phyloP scores from a whole-genome alignment of 2,113 vertebrate genomes.

The Stigmatopora nigra region DNA sequence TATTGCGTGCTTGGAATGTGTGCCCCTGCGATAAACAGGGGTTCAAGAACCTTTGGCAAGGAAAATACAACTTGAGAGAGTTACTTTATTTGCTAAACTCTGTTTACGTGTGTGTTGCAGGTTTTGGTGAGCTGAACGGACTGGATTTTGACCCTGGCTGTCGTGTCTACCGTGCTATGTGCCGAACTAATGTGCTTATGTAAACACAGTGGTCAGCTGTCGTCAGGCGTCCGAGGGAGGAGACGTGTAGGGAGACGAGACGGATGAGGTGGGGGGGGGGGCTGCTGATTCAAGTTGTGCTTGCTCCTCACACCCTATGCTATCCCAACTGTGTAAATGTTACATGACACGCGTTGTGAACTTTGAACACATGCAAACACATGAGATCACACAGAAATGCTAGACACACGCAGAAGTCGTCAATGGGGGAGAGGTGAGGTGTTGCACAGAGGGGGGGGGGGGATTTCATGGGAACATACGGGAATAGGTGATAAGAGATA shows the following conservation, averaged over 20 bases:
- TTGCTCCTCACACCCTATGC: slow-evolving; percentile 14
- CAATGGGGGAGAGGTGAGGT: not conserved
- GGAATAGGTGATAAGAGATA: slow-evolving; percentile 12
- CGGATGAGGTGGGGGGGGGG: not conserved
- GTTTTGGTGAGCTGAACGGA: not conserved
- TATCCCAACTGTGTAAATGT: slow-evolving; percentile 24
- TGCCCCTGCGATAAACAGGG: not conserved
- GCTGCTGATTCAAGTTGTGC: slow-evolving; percentile 9
- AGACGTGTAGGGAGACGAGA: slow-evolving; percentile 7
- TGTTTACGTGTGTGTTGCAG: not conserved
- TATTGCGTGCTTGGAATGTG: not conserved
- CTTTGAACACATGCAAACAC: slow-evolving; percentile 20
- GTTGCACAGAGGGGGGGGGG: not conserved
- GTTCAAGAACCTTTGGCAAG: not conserved
- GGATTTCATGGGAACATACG: not conserved
- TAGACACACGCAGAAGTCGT: not conserved
- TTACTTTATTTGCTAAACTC: not conserved
- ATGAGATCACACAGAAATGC: not conserved
- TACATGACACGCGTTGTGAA: slow-evolving; percentile 29
- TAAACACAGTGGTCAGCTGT: slow-evolving; percentile 22
- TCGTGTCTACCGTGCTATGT: slow-evolving; percentile 7
- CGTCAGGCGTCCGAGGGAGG: slow-evolving; percentile 8
- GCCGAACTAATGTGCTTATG: slow-evolving; percentile 17
- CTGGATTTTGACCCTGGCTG: not conserved
- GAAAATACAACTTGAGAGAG: not conserved